phyloP scores from a whole-genome alignment of 2,888 invertebrate species.

The Calameuta pallipes region DNA sequence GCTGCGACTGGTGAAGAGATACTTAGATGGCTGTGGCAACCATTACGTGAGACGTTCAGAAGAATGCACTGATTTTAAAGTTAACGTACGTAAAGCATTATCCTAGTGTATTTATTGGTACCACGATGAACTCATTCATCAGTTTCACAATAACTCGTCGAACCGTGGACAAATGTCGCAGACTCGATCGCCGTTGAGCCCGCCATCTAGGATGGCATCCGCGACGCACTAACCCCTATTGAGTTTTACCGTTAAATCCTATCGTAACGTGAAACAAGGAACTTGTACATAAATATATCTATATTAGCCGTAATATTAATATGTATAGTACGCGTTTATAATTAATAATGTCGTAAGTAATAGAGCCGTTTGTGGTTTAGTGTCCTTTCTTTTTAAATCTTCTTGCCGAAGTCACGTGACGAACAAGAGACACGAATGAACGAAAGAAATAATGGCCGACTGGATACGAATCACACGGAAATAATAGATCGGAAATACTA shows the following conservation, averaged over 20 bases:
- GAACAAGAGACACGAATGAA: not conserved
- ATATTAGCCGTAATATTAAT: constrained; percentile 28
- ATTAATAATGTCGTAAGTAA: constrained; percentile 11
- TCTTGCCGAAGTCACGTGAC: not conserved
- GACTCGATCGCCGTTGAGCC: not conserved
- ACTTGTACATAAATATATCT: constrained; percentile 64
- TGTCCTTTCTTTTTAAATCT: not conserved
- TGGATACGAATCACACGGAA: not conserved
- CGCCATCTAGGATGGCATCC: not conserved
- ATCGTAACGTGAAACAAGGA: constrained; percentile 56
- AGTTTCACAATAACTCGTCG: not conserved
- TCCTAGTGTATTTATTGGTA: not conserved
- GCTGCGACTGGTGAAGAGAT: not conserved
- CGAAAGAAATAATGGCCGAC: not conserved
- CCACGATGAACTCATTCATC: not conserved
- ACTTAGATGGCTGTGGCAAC: not conserved
- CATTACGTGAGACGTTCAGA: not conserved
- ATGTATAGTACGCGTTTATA: constrained; percentile 18
- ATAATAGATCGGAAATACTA: not conserved
- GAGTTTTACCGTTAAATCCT: constrained; percentile 40
- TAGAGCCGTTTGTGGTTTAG: constrained; percentile 7
- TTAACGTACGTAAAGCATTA: not conserved
- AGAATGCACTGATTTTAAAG: not conserved
- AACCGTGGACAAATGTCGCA: not conserved
- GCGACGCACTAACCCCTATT: constrained; percentile 13